Conservation (phyloP, 2,113 vertebrate species). For the Macquaria australasica region DNA sequence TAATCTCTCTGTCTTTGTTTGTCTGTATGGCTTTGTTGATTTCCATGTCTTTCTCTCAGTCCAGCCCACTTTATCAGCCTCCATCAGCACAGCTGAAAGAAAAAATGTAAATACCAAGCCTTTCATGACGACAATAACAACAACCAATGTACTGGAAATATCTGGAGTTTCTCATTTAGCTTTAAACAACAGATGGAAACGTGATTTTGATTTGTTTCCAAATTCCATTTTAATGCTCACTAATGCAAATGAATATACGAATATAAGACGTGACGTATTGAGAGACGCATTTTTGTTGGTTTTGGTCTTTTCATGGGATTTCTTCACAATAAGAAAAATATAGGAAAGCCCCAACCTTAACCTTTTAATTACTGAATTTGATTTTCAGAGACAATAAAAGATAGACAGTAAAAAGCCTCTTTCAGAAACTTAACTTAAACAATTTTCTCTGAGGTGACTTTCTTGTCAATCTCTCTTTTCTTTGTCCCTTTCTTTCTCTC, state of each 20-base stretch:
- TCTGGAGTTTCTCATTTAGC: not conserved
- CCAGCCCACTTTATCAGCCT: constrained; percentile 30
- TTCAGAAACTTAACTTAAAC: constrained; percentile 9
- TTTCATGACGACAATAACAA: not conserved
- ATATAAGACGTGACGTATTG: not conserved
- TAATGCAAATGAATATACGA: no score
- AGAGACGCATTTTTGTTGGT: not conserved
- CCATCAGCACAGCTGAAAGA: not conserved
- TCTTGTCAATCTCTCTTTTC: constrained; percentile 24
- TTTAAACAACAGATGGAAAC: not conserved
- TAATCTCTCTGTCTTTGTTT: constrained; percentile 55
- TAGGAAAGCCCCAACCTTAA: not conserved
- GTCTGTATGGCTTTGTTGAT: constrained; percentile 35
- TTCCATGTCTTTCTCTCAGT: constrained; percentile 7
- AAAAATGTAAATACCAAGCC: not conserved
- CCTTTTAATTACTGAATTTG: not conserved
- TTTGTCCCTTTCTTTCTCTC: constrained; percentile 6
- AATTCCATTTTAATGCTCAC: not conserved
- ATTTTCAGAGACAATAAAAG: not conserved
- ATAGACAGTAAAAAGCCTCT: not conserved
- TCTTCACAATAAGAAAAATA: not conserved
- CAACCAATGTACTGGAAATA: not conserved
- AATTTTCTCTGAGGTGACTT: constrained; percentile 21
- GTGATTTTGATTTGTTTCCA: not conserved
- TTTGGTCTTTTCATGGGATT: not conserved